phyloP scores from a whole-genome alignment of 2,888 invertebrate species.

The Tachina grossa region DNA sequence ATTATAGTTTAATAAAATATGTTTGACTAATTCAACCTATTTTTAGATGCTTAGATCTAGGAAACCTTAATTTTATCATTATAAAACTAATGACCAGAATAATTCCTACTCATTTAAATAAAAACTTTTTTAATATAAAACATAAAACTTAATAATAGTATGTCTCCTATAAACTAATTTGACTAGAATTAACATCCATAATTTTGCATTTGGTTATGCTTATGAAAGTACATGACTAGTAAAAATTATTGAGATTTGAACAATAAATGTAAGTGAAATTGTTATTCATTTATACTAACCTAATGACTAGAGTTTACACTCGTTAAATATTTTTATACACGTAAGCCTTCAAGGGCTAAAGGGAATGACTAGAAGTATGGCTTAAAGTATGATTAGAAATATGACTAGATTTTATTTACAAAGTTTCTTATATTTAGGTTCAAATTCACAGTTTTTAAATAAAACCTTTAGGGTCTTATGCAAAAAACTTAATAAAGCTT shows the following conservation, averaged over 20 bases:
- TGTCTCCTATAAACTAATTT: neutral
- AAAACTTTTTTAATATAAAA: neutral
- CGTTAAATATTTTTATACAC: constrained; percentile 19
- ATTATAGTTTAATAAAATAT: no score
- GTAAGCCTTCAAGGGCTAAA: neutral
- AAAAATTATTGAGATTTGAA: neutral
- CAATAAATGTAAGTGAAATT: neutral
- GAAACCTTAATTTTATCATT: no score
- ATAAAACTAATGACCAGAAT: constrained; percentile 35
- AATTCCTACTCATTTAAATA: neutral
- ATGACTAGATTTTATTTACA: constrained; percentile 16
- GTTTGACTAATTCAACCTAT: no score
- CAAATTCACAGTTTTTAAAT: no score
- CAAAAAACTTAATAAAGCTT: no score
- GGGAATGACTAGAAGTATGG: constrained; percentile 44
- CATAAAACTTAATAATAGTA: neutral
- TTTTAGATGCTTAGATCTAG: no score
- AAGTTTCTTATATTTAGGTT: neutral
- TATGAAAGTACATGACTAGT: neutral
- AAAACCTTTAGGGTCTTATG: no score
- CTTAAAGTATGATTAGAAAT: constrained; percentile 35
- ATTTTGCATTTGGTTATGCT: neutral
- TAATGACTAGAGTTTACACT: constrained; percentile 53
- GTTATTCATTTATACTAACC: neutral
- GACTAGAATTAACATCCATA: neutral